Evolutionary conservation across 2,797 vertebrate species (phyloP).

Genomic region (Carapus acus): DNA sequence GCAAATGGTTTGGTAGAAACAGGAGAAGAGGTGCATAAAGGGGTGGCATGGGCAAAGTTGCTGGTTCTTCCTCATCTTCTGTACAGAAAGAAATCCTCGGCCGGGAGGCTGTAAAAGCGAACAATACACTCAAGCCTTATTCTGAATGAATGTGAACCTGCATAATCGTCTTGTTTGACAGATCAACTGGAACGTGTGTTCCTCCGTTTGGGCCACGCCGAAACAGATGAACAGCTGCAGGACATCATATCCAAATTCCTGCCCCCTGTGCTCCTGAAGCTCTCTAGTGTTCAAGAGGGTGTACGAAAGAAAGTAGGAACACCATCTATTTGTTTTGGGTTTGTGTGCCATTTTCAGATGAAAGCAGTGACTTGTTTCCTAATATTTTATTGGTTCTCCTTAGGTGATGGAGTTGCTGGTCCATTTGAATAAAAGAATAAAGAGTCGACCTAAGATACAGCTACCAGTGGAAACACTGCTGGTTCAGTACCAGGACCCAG

Average conservation of each 20-base stretch:
- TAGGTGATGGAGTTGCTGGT: constrained; percentile 99
- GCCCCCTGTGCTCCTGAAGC: constrained; percentile 94
- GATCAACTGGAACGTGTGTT: constrained; percentile 99
- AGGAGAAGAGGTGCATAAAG: too few species aligned
- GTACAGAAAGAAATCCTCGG: too few species aligned
- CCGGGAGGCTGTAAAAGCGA: too few species aligned
- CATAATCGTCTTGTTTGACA: constrained; percentile 51
- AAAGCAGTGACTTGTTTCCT: too few species aligned
- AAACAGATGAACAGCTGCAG: constrained; percentile 96
- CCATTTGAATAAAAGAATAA: constrained; percentile 96
- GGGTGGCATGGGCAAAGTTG: too few species aligned
- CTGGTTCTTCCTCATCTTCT: too few species aligned
- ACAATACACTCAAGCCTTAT: too few species aligned
- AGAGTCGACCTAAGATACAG: constrained; percentile 95
- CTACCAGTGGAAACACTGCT: constrained; percentile 96
- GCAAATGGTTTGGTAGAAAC: too few species aligned
- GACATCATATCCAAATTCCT: constrained; percentile 98
- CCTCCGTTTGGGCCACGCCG: constrained; percentile 94
- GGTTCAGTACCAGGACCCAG: constrained; percentile 96
- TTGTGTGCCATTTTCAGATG: too few species aligned
- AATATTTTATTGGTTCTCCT: background rate
- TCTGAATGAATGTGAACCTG: background rate
- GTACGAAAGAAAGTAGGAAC: constrained; percentile 93
- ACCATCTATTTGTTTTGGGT: constrained; percentile 1
- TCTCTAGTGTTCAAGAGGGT: constrained; percentile 96